Evolutionary conservation across 1,140 invertebrate genomes (phyloP), one percentile per base, ranked within the genome.

Genomic region (Cydia fagiglandana): DNA sequence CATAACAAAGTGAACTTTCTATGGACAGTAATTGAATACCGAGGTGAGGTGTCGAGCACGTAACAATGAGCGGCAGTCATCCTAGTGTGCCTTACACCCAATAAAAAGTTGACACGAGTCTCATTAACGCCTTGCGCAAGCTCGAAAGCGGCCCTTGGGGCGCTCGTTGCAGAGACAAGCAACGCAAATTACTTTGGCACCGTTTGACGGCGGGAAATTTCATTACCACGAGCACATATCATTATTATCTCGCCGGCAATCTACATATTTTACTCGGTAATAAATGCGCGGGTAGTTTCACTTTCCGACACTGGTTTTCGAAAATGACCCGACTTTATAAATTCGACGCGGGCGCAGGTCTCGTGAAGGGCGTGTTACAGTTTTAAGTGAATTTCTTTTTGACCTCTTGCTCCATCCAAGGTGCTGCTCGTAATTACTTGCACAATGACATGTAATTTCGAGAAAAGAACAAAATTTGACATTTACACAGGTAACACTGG

Each of bases 141-240:
- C 87, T 89, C 86, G 91, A 90, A 91, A 91, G 90, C 87, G 90
- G 88, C 90, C 89, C 91, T 89, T 85, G 83, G 85, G 87, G 86
- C 86, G 81, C 84, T 88, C 86, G 86, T 85, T 85, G 84, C 90
- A 89, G 85, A 88, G 90, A 91, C 91, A 90, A 91, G 86, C 86
- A 86, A 89, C 90, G 90, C 91, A 91, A 93, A 93, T 91, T 91
- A 91, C 91, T 91, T 91, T 91, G 91, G 88, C 91, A 93, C 90
- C 90, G 87, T 93, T 93, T 93, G 91, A 93, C 90, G 87, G 86
- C 90, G 86, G 89, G 88, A 92, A 92, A 92, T 91, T 92, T 92
- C 91, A 91, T 92, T 92, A 91, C 91, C 89, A 92, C 88, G 84
- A 90, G 90, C 91, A 92, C 91, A 92, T 91, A 92, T 92, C 90